Evolutionary conservation across 2,797 vertebrate genomes (phyloP).

Genomic region (Pangasius sanitwongsei): DNA sequence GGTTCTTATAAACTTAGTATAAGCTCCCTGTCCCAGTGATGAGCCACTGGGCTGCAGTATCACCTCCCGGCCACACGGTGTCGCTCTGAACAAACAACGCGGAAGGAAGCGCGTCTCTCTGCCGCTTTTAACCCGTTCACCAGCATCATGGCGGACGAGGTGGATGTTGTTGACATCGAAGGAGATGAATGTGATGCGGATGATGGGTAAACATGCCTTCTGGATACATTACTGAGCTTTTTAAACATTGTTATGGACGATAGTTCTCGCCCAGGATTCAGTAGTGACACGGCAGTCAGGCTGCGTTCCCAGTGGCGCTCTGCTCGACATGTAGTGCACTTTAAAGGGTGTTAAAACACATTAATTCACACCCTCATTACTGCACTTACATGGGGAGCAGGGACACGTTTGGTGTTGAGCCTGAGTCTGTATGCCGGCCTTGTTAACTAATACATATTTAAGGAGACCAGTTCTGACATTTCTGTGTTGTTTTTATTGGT

Average conservation of each 20-base stretch:
- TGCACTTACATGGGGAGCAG: not conserved
- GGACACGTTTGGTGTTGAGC: not conserved
- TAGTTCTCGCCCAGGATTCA: not conserved
- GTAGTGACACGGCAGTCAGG: not conserved
- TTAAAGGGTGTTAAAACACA: not conserved
- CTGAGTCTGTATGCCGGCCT: not conserved
- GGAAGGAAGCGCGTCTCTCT: not conserved
- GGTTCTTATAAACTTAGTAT: not conserved
- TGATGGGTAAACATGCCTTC: constrained; percentile 57
- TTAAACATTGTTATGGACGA: rapidly evolving
- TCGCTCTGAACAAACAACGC: constrained; percentile 1
- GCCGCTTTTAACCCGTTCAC: constrained; percentile 8
- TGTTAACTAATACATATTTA: no score
- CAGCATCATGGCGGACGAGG: constrained; percentile 78
- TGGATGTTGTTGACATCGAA: constrained; percentile 79
- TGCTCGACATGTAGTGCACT: not conserved
- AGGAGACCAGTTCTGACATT: not conserved
- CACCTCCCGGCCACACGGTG: constrained; percentile 6
- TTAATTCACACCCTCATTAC: not conserved
- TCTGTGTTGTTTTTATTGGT: not conserved
- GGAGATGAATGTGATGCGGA: constrained; percentile 71
- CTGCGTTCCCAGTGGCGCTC: not conserved
- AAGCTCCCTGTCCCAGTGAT: not conserved
- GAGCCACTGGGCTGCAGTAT: not conserved
- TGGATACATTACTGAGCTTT: rapidly evolving